Percentiles rank a stretch among this genome's conserved stretches.
Evolutionary conservation across 2,113 vertebrate species (phyloP).

Genomic region (Brachirus orientalis): DNA sequence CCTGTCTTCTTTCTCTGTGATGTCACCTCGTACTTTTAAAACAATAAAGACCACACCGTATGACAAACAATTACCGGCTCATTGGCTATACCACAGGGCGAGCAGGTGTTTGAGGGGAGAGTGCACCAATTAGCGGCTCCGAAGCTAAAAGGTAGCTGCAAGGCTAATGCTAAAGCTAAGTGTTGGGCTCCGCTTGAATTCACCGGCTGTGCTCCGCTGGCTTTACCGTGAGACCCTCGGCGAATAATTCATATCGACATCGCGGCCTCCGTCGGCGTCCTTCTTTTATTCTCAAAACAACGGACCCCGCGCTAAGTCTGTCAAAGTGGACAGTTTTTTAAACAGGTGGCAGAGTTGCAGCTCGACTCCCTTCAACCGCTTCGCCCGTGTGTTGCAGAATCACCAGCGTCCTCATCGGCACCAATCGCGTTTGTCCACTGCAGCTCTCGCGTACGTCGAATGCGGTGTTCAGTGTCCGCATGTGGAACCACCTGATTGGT

Average conservation of each 20-base stretch:
- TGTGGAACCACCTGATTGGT: conserved; percentile 95
- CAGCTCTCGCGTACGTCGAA: conserved; percentile 84
- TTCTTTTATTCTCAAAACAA: background rate
- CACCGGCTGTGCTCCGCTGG: conserved; percentile 56
- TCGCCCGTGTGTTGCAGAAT: conserved; percentile 53
- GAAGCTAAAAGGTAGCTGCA: conserved; percentile 60
- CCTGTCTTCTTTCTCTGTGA: conserved; percentile 6
- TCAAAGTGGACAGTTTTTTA: conserved; percentile 6
- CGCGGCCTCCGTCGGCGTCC: background rate
- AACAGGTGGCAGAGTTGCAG: conserved; percentile 58
- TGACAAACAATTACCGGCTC: background rate
- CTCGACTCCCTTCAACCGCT: conserved; percentile 26
- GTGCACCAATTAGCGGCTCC: conserved; percentile 41
- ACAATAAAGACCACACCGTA: background rate
- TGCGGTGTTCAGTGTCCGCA: conserved; percentile 83
- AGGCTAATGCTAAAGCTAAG: conserved; percentile 65
- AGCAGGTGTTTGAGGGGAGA: conserved; percentile 48
- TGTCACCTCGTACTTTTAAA: conserved; percentile 4
- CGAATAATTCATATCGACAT: conserved; percentile 14
- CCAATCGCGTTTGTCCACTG: conserved; percentile 87
- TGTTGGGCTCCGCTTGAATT: conserved; percentile 44
- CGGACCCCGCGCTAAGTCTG: background rate
- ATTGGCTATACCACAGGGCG: background rate
- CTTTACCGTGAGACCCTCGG: conserved; percentile 10
- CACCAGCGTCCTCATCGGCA: conserved; percentile 70